A percentile compares a stretch with the other conserved stretches of the same genome.
These are phyloP conservation scores for Hyposoter didymator DNA, from an alignment of 2,888 invertebrate species.

Conservation along the genomic window DNA sequence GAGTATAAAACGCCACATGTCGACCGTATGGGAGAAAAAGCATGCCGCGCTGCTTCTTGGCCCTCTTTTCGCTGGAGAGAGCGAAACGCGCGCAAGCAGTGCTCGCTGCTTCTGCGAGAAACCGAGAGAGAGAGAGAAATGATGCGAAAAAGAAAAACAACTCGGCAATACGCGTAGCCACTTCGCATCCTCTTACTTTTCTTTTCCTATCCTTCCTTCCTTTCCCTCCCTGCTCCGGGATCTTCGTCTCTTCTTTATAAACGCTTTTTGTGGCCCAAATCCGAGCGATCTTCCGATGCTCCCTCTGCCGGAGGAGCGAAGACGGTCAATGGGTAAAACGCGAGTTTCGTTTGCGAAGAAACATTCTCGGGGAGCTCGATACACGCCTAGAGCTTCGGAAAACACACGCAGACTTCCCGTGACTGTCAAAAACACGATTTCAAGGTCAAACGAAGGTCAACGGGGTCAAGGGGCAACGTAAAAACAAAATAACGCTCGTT, in stretches of 20 bases:
- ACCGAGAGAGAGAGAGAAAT: constrained; percentile 25
- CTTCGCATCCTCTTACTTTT: constrained; percentile 66
- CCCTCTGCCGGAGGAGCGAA: background rate
- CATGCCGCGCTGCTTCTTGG: constrained; percentile 34
- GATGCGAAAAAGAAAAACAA: constrained; percentile 66
- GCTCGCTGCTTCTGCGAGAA: background rate
- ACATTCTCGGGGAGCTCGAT: background rate
- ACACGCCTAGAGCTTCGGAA: background rate
- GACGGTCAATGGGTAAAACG: constrained; percentile 12
- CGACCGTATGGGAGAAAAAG: constrained; percentile 78
- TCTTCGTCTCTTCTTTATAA: constrained; percentile 19
- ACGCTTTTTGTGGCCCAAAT: constrained; percentile 11
- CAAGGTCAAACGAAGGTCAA: background rate
- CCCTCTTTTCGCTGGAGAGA: constrained; percentile 19
- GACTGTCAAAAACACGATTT: background rate
- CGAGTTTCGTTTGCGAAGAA: background rate
- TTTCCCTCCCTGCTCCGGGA: constrained; percentile 29
- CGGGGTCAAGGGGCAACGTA: background rate
- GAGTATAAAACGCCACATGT: constrained; percentile 77
- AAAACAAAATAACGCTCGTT: background rate
- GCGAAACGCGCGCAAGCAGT: background rate
- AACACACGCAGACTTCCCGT: background rate
- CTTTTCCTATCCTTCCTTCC: constrained; percentile 34
- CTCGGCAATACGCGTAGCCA: constrained; percentile 77
- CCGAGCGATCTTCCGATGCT: background rate